Evolutionary conservation across 37 sponge, comb jelly and placozoan species (phyloP).

Genomic region (Cliona cf. orientalis): DNA sequence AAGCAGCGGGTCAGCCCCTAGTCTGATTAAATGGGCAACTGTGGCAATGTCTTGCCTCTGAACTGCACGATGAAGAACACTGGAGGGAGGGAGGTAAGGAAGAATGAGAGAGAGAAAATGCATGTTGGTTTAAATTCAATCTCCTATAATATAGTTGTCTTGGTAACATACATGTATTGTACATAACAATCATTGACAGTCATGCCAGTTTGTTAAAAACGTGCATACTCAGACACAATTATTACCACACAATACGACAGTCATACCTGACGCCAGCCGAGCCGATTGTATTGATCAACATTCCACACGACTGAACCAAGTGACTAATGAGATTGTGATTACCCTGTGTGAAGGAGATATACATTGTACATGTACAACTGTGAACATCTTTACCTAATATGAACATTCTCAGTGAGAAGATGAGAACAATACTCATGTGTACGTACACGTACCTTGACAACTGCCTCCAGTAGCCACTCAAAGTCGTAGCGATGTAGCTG

Average conservation of each 20-base stretch:
- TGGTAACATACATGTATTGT: background rate
- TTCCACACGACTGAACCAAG: conserved; percentile 38
- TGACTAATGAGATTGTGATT: conserved; percentile 32
- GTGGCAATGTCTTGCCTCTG: conserved; percentile 41
- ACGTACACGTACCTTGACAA: conserved; percentile 58
- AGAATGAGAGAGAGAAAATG: background rate
- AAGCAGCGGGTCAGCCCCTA: conserved; percentile 75
- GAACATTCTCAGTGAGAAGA: too few relatives aligned
- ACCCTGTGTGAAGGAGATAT: conserved; percentile 28
- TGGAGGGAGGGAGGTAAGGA: conserved; percentile 1
- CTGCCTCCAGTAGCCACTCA: conserved; percentile 72
- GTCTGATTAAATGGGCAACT: conserved; percentile 52
- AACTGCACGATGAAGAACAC: conserved; percentile 71
- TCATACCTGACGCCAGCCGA: conserved; percentile 28
- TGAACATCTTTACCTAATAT: too few relatives aligned
- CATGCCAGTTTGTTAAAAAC: too few relatives aligned
- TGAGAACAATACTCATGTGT: too few relatives aligned
- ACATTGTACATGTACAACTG: too few relatives aligned
- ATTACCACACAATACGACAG: too few relatives aligned
- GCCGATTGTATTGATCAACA: conserved; percentile 49
- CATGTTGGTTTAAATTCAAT: background rate
- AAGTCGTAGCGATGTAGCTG: conserved; percentile 39
- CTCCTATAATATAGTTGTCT: too few relatives aligned
- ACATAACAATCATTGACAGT: too few relatives aligned
- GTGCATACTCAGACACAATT: too few relatives aligned